These are phyloP conservation scores for Napeogenes inachia DNA, from an alignment of 2,888 invertebrate species.

Conservation along the genomic window DNA sequence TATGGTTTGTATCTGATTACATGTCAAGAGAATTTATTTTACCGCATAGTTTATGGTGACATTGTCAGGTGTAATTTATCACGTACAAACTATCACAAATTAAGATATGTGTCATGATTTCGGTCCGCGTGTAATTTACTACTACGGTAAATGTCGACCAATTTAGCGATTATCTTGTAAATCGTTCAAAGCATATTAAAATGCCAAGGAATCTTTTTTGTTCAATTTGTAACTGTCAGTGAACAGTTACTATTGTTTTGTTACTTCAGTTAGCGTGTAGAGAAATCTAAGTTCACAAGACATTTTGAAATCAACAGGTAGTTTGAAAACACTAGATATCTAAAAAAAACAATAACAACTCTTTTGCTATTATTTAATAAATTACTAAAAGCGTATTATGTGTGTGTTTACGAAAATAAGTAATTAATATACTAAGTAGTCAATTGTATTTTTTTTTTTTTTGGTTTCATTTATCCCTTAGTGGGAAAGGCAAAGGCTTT, in stretches of 20 bases:
- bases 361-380: no score
- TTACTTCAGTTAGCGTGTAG: neutral
- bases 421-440: no score
- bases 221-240: neutral
- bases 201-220: constrained; percentile 6
- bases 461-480: no score
- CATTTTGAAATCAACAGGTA: neutral
- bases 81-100: constrained; percentile 26
- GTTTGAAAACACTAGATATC: no score
- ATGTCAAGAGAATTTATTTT: constrained; percentile 40
- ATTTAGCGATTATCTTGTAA: constrained; percentile 6
- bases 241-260: neutral
- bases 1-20: constrained; percentile 40
- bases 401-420: no score
- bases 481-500: no score
- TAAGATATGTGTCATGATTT: constrained; percentile 27
- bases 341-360: no score
- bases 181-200: neutral
- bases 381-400: no score
- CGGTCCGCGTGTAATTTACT: constrained; percentile 24
- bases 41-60: constrained; percentile 35
- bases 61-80: constrained; percentile 37
- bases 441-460: no score
- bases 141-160: constrained; percentile 17
- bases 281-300: neutral